Evolutionary conservation across 1,140 invertebrate genomes (phyloP).

Genomic region (Cydia strobilella): DNA sequence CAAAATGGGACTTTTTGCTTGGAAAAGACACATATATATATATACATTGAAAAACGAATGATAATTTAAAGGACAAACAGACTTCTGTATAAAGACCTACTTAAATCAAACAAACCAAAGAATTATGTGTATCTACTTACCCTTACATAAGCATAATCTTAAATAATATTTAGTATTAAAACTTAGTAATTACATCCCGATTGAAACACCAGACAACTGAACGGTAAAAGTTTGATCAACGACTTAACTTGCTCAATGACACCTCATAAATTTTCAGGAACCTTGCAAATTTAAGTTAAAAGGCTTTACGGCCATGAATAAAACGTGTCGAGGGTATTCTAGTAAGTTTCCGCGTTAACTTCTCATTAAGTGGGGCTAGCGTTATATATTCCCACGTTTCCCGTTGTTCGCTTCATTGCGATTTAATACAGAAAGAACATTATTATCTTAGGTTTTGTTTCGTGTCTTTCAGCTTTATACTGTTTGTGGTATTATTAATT

Average conservation of each 20-base stretch:
- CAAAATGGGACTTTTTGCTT: too few species aligned
- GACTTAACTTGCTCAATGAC: conserved; percentile 61
- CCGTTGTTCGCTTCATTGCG: conserved; percentile 24
- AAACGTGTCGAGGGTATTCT: conserved; percentile 58
- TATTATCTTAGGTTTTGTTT: background rate
- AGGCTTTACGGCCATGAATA: conserved; percentile 56
- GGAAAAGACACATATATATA: too few species aligned
- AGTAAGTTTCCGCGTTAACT: conserved; percentile 62
- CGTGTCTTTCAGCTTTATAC: background rate
- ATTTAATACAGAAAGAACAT: conserved; percentile 21
- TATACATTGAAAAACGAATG: too few species aligned
- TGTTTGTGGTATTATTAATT: too few species aligned
- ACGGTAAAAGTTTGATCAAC: conserved; percentile 55
- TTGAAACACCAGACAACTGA: background rate
- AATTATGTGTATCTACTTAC: too few species aligned
- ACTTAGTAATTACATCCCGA: conserved; percentile 6
- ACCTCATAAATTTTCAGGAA: conserved; percentile 60
- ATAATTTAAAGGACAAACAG: too few species aligned
- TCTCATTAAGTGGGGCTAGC: conserved; percentile 52
- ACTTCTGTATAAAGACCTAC: too few species aligned
- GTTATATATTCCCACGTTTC: conserved; percentile 13
- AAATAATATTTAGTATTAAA: background rate
- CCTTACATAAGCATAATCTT: too few species aligned
- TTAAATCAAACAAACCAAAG: too few species aligned
- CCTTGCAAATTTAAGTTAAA: conserved; percentile 57